These are phyloP conservation scores for Dunckerocampus dactyliophorus DNA, from an alignment of 2,113 vertebrate genomes.

Conservation along the genomic window DNA sequence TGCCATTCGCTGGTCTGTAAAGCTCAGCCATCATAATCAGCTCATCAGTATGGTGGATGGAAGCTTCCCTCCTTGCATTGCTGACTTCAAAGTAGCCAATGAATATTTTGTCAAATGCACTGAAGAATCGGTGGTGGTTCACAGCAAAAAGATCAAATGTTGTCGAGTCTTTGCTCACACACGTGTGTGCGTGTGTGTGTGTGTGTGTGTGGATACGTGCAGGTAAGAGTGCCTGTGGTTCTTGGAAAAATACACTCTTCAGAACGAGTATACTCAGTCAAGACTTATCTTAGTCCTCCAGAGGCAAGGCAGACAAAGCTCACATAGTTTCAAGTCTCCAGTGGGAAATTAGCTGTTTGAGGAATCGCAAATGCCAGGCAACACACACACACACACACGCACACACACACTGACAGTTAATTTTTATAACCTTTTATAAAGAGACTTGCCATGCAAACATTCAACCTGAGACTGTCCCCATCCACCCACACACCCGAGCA, in stretches of 20 bases:
- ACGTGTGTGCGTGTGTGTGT: conserved; percentile 4
- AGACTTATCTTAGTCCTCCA: conserved; percentile 70
- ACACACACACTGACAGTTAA: conserved; percentile 58
- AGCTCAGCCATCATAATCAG: conserved; percentile 40
- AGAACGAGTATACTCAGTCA: conserved; percentile 61
- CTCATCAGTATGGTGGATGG: conserved; percentile 30
- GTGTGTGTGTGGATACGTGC: conserved; percentile 12
- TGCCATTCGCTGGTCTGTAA: conserved; percentile 28
- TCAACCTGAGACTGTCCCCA: conserved; percentile 51
- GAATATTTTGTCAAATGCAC: conserved; percentile 26
- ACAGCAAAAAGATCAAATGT: conserved; percentile 41
- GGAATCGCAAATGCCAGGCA: conserved; percentile 64
- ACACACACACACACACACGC: conserved; percentile 13
- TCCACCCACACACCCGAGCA: conserved; percentile 41
- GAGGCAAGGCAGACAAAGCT: conserved; percentile 66
- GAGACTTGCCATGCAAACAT: conserved; percentile 54
- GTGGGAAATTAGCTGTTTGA: conserved; percentile 69
- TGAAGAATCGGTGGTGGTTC: conserved; percentile 23
- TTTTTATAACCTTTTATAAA: conserved; percentile 65
- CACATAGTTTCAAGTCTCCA: conserved; percentile 63
- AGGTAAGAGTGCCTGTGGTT: conserved; percentile 25
- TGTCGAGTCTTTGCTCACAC: not conserved
- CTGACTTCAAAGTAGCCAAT: conserved; percentile 15
- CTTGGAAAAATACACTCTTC: conserved; percentile 44
- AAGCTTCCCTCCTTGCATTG: conserved; percentile 10